These are phyloP conservation scores for Neria commutata DNA, from an alignment of 2,888 invertebrate species.

Conservation along the genomic window DNA sequence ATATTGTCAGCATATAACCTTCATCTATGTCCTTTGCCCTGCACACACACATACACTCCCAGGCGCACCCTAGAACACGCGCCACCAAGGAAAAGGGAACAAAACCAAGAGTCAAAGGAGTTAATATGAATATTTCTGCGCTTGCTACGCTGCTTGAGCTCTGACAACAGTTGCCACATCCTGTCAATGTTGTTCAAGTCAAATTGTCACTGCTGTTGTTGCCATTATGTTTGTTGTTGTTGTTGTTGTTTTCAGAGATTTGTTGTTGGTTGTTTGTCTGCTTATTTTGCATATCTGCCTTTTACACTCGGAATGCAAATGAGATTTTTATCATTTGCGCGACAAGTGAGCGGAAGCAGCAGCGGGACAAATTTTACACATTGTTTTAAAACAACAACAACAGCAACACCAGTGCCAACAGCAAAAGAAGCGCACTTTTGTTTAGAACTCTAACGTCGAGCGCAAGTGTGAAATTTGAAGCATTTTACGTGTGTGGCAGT, in stretches of 20 bases:
- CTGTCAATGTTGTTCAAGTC: background rate
- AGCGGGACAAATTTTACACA: constrained; percentile 22
- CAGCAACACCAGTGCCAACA: no score
- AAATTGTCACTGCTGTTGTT: no score
- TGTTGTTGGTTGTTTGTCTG: background rate
- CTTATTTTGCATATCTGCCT: constrained; percentile 12
- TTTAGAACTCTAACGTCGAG: no score
- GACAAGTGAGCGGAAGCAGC: no score
- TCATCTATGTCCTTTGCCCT: background rate
- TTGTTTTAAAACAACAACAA: no score
- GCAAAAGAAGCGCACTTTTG: no score
- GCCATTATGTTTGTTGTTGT: background rate
- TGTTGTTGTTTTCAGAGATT: background rate
- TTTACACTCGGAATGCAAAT: constrained; percentile 33
- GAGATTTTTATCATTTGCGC: constrained; percentile 37
- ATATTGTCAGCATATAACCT: constrained; percentile 13
- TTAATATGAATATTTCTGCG: constrained; percentile 5
- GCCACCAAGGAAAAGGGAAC: background rate
- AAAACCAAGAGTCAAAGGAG: constrained; percentile 4
- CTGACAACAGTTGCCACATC: background rate
- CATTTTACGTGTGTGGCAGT: background rate
- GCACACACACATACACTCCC: background rate
- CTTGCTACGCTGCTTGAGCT: background rate
- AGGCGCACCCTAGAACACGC: background rate
- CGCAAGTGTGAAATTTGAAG: background rate